Evolutionary conservation across 2,113 vertebrate species (phyloP).

Genomic region (Chinchilla lanigera): DNA sequence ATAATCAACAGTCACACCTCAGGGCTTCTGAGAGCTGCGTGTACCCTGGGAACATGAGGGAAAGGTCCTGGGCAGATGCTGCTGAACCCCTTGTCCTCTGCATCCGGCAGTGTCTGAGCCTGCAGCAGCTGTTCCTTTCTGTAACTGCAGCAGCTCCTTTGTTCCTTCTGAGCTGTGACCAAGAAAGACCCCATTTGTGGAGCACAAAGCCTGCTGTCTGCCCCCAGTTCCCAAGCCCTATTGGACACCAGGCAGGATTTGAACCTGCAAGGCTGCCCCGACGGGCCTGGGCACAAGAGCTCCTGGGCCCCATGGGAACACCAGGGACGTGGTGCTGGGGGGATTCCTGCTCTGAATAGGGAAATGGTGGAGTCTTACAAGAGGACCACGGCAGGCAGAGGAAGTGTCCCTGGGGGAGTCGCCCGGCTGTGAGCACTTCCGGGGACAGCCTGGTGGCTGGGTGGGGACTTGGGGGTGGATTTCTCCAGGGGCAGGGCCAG

Average conservation of each 20-base stretch:
- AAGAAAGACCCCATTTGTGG: slow-evolving; percentile 60
- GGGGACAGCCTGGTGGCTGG: not conserved
- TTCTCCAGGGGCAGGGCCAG: not conserved
- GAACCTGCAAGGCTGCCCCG: not conserved
- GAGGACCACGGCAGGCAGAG: accelerated
- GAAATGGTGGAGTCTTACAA: not conserved
- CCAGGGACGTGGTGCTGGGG: not conserved
- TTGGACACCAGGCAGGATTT: accelerated
- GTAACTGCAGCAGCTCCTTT: not conserved
- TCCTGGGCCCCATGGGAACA: not conserved
- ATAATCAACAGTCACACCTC: not conserved
- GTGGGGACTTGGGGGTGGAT: accelerated
- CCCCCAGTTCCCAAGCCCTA: not conserved
- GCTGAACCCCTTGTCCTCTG: accelerated
- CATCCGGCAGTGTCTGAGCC: not conserved
- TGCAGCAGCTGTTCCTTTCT: not conserved
- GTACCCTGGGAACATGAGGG: not conserved
- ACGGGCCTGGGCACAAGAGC: not conserved
- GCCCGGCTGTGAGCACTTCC: not conserved
- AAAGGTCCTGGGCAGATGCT: accelerated
- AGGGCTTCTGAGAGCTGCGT: not conserved
- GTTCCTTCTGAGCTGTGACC: slow-evolving; percentile 59
- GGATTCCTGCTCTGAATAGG: not conserved
- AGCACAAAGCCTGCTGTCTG: slow-evolving; percentile 42
- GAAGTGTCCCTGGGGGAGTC: accelerated